Evolutionary conservation across 1,140 invertebrate genomes (phyloP).

Genomic region (Piezodorus guildinii): DNA sequence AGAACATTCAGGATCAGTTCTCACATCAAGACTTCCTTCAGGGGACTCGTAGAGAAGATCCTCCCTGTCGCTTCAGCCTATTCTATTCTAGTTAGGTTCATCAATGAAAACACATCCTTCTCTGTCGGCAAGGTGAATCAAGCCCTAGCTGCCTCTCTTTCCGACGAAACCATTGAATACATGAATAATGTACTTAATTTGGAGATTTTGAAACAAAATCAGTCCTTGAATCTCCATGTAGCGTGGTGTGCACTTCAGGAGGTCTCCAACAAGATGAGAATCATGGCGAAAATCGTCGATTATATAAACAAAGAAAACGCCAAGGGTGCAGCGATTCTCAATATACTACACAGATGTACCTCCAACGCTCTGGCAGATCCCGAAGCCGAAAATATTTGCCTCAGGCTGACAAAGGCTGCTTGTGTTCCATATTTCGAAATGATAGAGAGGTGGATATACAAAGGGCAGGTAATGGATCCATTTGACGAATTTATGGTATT

Average conservation of each 20-base stretch:
- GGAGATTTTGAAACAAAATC: background rate
- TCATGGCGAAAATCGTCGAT: background rate
- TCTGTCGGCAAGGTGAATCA: background rate
- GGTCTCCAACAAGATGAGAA: background rate
- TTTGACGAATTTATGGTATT: background rate
- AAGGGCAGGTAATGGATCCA: background rate
- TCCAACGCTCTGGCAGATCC: background rate
- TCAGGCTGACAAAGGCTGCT: background rate
- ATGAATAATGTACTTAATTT: background rate
- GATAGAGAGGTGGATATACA: background rate
- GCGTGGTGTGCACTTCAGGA: background rate
- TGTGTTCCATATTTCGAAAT: background rate
- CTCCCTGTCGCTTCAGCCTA: background rate
- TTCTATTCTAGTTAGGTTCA: background rate
- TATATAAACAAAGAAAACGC: background rate
- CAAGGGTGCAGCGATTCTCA: background rate
- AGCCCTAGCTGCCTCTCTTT: background rate
- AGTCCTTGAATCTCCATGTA: background rate
- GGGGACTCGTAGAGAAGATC: background rate
- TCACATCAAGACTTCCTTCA: background rate
- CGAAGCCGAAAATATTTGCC: background rate
- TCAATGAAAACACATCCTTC: background rate
- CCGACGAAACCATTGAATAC: background rate
- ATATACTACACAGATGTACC: background rate
- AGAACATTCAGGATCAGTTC: constrained; percentile 4